Evolutionary conservation across 2,797 vertebrate genomes (phyloP), one percentile per base, ranked within the genome.

Genomic region (Danio kyathit): DNA sequence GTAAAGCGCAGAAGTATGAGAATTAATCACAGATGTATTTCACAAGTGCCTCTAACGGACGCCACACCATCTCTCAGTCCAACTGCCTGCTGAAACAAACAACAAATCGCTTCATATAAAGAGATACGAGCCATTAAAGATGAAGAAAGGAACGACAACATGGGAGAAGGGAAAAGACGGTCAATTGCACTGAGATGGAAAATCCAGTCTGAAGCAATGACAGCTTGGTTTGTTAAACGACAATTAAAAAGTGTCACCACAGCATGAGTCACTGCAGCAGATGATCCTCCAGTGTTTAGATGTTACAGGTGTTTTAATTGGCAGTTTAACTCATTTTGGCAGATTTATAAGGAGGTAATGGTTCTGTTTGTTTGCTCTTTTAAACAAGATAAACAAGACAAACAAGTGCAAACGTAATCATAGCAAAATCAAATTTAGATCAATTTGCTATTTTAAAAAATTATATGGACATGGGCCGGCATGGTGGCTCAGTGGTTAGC

Each of bases 11-110:
- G 64, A 66, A 61, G 65, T 49, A 67, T 51, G 74, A 74, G 52
- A 74, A 83, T 87, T 82, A 82, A 82, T 85, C 82, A 82, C 48
- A 73, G 66, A 69, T 76, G 82, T 66, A 69, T 80, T 82, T 76
- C 44, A 67, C 16, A 49, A 66, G 69, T 44, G 66, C 51, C 63
- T 59, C 12, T 17, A 79, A 52, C 51, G 63, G 19, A 76, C n/a
- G 21, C 38, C 54, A 10, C 60, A 17, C 64, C 52, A 72, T 76
- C 66, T 76, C 66, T 65, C 43, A 29, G 13, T 46, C 76, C 73
- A 78, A 78, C 29, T 65, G 43, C 49, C 74, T 19, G 52, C 21
- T 59, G 8, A 19, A 57, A 74, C 59, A 64, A 66, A 84, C 73
- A 72, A 13, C 38, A 57, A 77, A 60, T 43, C 41, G 48, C 46